Evolutionary conservation across 2,797 vertebrate genomes (phyloP).

Genomic region (Novumbra hubbsi): DNA sequence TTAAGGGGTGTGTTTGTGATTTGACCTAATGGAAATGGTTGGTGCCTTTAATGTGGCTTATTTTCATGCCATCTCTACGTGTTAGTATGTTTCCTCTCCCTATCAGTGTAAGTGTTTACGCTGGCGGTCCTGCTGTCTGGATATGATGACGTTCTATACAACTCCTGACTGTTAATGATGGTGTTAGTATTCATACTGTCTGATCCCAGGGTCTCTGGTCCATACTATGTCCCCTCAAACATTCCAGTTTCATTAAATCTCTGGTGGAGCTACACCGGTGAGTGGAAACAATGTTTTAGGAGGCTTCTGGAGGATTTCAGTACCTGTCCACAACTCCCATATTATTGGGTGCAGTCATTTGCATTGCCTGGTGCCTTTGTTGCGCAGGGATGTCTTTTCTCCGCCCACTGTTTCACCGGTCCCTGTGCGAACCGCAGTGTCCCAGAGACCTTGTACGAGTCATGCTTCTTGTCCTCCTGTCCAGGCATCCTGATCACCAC

Average conservation of each 20-base stretch:
- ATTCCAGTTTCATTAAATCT: not conserved
- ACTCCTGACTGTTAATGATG: slow-evolving; percentile 24
- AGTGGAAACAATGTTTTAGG: no score
- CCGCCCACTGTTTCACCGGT: not conserved
- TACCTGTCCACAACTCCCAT: not conserved
- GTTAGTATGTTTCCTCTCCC: not conserved
- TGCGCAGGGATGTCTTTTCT: not conserved
- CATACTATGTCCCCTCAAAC: slow-evolving; percentile 35
- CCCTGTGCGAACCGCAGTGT: not conserved
- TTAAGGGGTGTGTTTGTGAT: not conserved
- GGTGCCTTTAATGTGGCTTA: not conserved
- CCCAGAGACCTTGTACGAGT: not conserved
- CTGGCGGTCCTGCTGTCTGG: slow-evolving; percentile 18
- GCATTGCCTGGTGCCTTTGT: not conserved
- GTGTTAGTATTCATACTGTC: slow-evolving; percentile 77
- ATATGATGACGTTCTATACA: slow-evolving; percentile 24
- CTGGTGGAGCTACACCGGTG: no score
- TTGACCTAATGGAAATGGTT: not conserved
- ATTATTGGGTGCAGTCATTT: not conserved
- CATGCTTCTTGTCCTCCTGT: not conserved
- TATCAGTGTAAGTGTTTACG: slow-evolving; percentile 69
- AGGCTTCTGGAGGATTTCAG: not conserved
- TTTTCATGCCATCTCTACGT: not conserved
- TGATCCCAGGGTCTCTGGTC: slow-evolving; percentile 74
- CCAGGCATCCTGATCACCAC: slow-evolving; percentile 93